A percentile compares a stretch with the other conserved stretches of the same genome.
Conservation (phyloP, 2,113 vertebrate genomes). For the Nansenia antarctica region DNA sequence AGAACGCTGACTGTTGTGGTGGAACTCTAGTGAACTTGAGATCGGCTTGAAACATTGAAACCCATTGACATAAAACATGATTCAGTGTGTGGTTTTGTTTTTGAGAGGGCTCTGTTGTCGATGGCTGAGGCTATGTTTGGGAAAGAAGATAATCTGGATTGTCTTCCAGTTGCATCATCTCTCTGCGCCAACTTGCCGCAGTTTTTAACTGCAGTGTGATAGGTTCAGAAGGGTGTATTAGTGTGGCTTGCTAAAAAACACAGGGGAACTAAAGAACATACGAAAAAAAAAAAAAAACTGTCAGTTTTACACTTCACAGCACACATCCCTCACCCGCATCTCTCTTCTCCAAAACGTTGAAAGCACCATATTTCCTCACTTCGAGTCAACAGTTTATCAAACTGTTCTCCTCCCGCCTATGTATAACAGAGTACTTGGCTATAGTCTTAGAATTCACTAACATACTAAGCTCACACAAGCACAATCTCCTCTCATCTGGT, state of each 20-base stretch:
- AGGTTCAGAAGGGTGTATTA: neutral
- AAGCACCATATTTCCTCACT: neutral
- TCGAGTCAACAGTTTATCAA: neutral
- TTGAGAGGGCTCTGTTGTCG: no score
- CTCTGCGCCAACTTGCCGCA: constrained; percentile 73
- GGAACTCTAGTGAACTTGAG: no score
- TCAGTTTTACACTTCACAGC: no score
- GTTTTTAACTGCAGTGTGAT: constrained; percentile 76
- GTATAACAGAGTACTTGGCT: neutral
- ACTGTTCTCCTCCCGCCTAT: neutral
- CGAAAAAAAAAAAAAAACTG: neutral
- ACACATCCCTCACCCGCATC: neutral
- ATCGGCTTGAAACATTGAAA: no score
- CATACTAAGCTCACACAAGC: neutral
- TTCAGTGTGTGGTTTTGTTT: no score
- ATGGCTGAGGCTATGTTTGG: neutral
- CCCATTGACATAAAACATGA: no score
- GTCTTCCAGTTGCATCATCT: constrained; percentile 79
- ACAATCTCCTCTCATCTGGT: neutral
- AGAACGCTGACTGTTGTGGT: no score
- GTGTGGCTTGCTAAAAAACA: neutral
- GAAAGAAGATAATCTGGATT: constrained; percentile 63
- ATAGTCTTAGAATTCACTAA: no score
- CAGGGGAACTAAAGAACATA: neutral
- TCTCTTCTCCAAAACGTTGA: neutral